phyloP scores from a whole-genome alignment of 2,888 invertebrate species.

The Carterocephalus palaemon region DNA sequence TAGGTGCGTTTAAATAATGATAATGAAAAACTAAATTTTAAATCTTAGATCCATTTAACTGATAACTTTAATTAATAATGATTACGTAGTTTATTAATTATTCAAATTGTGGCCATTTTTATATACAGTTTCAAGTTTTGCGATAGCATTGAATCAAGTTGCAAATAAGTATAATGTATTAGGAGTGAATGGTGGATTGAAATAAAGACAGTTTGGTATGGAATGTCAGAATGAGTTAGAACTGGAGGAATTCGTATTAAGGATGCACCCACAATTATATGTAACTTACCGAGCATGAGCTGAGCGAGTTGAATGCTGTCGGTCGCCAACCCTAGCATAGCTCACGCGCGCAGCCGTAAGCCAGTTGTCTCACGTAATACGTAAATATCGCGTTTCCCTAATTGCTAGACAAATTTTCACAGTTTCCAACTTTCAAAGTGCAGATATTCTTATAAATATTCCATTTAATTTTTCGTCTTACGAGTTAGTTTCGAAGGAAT shows the following conservation, averaged over 20 bases:
- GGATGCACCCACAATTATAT: slow-evolving; percentile 25
- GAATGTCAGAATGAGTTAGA: slow-evolving; percentile 24
- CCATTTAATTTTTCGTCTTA: no score
- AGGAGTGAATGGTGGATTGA: slow-evolving; percentile 13
- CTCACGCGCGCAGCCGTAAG: slow-evolving; percentile 20
- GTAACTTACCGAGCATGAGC: slow-evolving; percentile 20
- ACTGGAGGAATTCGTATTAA: slow-evolving; percentile 23
- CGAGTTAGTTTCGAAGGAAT: no score
- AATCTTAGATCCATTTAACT: slow-evolving; percentile 16
- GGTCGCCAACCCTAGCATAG: slow-evolving; percentile 25
- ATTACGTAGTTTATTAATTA: slow-evolving; percentile 13
- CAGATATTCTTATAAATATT: no score
- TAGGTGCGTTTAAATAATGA: slow-evolving; percentile 9
- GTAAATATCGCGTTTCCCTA: background rate
- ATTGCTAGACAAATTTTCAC: background rate
- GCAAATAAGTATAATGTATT: background rate
- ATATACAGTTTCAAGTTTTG: no score
- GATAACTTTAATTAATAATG: slow-evolving; percentile 19
- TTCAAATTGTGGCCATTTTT: background rate
- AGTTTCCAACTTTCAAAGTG: no score
- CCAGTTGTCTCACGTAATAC: slow-evolving; percentile 5
- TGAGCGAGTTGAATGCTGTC: slow-evolving; percentile 19
- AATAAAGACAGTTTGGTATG: slow-evolving; percentile 14
- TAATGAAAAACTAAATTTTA: slow-evolving; percentile 6
- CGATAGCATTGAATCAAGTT: slow-evolving; percentile 4